phyloP scores from a whole-genome alignment of 2,888 invertebrate species.

The Lepidocyrtoides sp. region DNA sequence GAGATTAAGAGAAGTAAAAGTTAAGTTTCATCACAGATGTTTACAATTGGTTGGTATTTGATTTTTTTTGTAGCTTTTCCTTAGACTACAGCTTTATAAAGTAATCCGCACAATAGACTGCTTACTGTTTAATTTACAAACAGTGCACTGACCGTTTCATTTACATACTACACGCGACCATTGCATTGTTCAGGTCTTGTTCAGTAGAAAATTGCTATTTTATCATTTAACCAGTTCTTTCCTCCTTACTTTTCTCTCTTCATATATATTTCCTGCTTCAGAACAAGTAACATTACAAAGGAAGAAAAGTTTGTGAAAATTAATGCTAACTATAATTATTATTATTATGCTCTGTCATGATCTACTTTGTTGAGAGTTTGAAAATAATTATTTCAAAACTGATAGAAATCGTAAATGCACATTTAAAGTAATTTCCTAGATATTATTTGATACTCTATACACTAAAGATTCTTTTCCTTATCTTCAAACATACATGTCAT shows the following conservation, averaged over 20 bases:
- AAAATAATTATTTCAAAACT: background rate
- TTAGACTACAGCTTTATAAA: constrained; percentile 55
- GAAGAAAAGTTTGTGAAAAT: background rate
- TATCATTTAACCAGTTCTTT: constrained; percentile 35
- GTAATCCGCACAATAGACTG: constrained; percentile 47
- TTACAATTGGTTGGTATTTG: constrained; percentile 78
- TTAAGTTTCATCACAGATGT: constrained; percentile 81
- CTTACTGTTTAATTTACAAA: no score
- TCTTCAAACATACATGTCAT: no score
- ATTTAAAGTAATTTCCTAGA: no score
- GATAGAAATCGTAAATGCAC: background rate
- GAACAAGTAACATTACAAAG: constrained; percentile 18
- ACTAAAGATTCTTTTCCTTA: no score
- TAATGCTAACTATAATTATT: background rate
- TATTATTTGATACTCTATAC: no score
- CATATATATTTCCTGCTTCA: background rate
- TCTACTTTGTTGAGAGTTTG: background rate
- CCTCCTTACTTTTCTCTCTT: background rate
- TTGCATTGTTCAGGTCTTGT: constrained; percentile 22
- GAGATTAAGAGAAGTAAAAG: constrained; percentile 73
- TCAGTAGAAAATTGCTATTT: constrained; percentile 40
- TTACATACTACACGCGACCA: constrained; percentile 40
- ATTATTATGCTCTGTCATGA: background rate
- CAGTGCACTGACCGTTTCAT: constrained; percentile 54
- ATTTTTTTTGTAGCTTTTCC: constrained; percentile 61